Base-by-base conservation (phyloP, 2,797 vertebrate genomes). In the Anabas testudineus region DNA sequence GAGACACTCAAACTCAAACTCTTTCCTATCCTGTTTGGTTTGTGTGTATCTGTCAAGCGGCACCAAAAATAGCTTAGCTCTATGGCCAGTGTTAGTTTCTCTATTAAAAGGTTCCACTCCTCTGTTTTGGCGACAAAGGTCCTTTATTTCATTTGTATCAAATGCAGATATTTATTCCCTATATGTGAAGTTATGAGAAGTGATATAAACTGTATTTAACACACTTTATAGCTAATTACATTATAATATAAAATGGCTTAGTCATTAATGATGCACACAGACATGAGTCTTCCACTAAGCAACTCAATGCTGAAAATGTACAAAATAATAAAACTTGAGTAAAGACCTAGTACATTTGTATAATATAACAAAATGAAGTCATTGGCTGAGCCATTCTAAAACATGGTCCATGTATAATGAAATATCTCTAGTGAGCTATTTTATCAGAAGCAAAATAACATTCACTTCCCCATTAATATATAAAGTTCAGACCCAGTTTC, bases 371-470 rank as follows among this genome's bases (percentile, higher is more conserved):
- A 60, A 64, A 59, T 53, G 12, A 58, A 39, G 55, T 18, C 26
- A 42, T 36, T 58, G 54, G 16, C 32, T 55, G 10, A 32, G 5
- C 10, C 0, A 14, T 47, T 52, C 12, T 15, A 59, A 43, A 64
- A 37, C 18, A 60, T 18, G 8, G 19, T 13, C 8, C 26, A 47
- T 53, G 48, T 24, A 49, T 66, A 19, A 22, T 1, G 2, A 73
- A 70, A 68, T 73, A 46, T 71, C 46, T 52, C 36, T 10, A 10
- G 5, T 15, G 3, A 68, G 48, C 62, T 52, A 71, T 74, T 81
- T 68, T 70, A 77, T 75, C 66, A 81, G 58, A 78, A 22, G 47
- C 28, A 45, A 54, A 48, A 53, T 34, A 72, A 54, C 46, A 73
- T 42, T 51, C 54, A 71, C 39, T 53, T 74, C 18, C 10, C 21